phyloP scores from a whole-genome alignment of 2,113 vertebrate genomes.

The Neogale vison region DNA sequence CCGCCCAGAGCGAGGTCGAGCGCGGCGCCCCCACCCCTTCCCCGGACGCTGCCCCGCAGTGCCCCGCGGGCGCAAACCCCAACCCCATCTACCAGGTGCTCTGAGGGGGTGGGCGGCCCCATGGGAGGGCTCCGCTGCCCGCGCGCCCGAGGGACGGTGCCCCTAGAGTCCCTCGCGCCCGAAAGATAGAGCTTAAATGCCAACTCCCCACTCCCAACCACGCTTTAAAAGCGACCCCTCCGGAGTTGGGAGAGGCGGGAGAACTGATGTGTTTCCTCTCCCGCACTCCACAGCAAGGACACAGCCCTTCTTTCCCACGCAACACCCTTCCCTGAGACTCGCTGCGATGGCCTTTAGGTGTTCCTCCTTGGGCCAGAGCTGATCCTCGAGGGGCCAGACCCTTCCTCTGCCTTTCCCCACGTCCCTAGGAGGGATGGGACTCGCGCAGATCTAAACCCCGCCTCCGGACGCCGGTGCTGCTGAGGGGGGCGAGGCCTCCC shows the following conservation, averaged over 20 bases:
- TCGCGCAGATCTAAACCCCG: neutral
- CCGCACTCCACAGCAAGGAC: neutral
- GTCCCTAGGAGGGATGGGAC: neutral
- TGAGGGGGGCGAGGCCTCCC: neutral
- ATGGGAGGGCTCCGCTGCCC: neutral
- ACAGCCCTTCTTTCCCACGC: neutral
- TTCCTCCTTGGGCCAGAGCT: neutral
- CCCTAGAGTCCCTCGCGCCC: neutral
- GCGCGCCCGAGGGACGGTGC: neutral
- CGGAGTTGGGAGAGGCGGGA: neutral
- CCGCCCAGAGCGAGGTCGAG: constrained; percentile 76
- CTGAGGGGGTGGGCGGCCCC: constrained; percentile 78
- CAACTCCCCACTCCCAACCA: neutral
- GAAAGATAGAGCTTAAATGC: constrained; percentile 18
- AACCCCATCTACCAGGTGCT: constrained; percentile 95
- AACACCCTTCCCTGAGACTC: neutral
- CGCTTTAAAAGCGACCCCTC: constrained; percentile 66
- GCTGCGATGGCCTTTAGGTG: neutral
- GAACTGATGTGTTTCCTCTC: neutral
- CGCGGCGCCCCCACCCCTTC: constrained; percentile 81
- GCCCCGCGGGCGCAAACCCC: constrained; percentile 84
- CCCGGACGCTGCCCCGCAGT: constrained; percentile 80
- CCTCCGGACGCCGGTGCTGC: neutral
- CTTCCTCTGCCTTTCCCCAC: neutral
- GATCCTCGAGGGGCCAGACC: neutral